Evolutionary conservation across 2,113 vertebrate genomes (phyloP).

Genomic region (Sisor rabdophorus): DNA sequence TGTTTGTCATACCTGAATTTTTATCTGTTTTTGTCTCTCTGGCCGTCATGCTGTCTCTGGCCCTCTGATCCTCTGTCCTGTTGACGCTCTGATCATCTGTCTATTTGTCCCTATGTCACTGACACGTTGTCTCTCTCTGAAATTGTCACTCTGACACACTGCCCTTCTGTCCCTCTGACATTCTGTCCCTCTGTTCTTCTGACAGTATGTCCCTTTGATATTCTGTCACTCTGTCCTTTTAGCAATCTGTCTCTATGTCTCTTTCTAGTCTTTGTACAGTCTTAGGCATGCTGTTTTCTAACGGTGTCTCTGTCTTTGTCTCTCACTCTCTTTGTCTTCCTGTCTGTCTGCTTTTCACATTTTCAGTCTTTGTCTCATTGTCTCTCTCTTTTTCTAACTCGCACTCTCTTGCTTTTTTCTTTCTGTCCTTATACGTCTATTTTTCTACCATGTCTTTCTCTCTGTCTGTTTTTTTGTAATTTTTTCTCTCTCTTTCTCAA

Average conservation of each 20-base stretch:
- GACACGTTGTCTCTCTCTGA: background rate
- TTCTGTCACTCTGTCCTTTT: slow-evolving; percentile 14
- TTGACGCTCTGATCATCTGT: slow-evolving; percentile 53
- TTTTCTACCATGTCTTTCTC: background rate
- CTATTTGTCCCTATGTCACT: slow-evolving; percentile 15
- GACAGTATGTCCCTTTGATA: background rate
- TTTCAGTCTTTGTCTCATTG: background rate
- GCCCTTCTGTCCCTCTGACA: background rate
- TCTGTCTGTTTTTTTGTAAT: background rate
- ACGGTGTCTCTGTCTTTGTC: background rate
- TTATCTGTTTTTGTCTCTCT: background rate
- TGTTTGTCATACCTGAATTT: no score
- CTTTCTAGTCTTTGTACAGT: no score
- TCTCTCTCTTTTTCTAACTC: background rate
- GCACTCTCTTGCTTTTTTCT: background rate
- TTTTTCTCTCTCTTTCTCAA: background rate
- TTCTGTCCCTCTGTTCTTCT: background rate
- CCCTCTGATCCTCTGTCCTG: slow-evolving; percentile 8
- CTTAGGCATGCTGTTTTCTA: background rate
- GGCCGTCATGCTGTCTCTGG: background rate
- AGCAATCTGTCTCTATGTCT: background rate
- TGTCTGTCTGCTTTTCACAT: background rate
- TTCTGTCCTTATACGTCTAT: background rate
- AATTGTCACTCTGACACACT: background rate
- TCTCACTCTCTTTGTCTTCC: background rate